Conservation (phyloP, 1,140 invertebrate genomes). For the Argopecten irradians region DNA sequence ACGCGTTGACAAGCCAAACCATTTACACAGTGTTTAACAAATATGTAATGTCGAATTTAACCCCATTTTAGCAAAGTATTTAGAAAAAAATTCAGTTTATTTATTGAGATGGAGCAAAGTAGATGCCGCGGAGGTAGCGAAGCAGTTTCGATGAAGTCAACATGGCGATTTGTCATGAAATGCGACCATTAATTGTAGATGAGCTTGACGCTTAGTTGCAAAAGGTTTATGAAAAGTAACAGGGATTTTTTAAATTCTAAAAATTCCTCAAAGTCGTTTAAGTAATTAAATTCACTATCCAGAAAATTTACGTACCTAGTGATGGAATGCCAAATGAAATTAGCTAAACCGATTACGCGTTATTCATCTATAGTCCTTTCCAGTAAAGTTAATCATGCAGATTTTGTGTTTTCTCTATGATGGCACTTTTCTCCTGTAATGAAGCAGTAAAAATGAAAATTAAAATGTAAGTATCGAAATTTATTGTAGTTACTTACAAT, state of each 20-base stretch:
- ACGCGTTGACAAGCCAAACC: background rate
- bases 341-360: background rate
- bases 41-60: conserved; percentile 19
- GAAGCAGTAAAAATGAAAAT: too few species aligned
- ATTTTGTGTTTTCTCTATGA: too few species aligned
- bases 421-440: too few species aligned
- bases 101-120: background rate
- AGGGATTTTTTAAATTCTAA: conserved; percentile 19
- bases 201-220: background rate
- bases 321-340: background rate
- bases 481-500: too few species aligned
- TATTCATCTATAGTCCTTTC: background rate
- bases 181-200: background rate
- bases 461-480: too few species aligned
- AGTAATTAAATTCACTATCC: conserved; percentile 18
- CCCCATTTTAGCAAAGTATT: background rate
- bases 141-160: background rate
- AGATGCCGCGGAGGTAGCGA: background rate
- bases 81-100: background rate
- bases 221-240: background rate
- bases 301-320: background rate
- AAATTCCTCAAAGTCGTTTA: background rate
- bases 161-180: background rate
- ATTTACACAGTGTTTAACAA: conserved; percentile 4
- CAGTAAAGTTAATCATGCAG: too few species aligned